Percentiles rank a stretch among this genome's conserved stretches.
Conservation (phyloP, 1,140 invertebrate genomes). For the Brachionus rubens region DNA sequence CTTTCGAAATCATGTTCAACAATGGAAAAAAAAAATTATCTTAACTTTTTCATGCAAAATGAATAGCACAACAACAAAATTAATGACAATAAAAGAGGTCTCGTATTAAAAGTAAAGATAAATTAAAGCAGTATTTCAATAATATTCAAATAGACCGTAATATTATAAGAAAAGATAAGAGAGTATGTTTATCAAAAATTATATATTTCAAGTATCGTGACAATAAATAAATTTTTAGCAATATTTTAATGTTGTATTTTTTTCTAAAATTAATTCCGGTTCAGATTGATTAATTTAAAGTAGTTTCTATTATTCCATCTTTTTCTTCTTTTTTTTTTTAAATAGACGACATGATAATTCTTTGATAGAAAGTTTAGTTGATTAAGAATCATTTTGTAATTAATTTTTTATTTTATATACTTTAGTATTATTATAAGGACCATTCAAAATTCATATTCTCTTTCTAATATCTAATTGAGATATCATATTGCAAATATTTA, state of each 20-base stretch:
- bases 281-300: constrained; percentile 43
- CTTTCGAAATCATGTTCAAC: too few species aligned
- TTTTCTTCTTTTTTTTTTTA: neutral
- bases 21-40: too few species aligned
- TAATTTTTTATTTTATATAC: constrained; percentile 40
- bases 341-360: constrained; percentile 42
- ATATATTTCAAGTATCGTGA: constrained; percentile 41
- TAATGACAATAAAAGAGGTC: too few species aligned
- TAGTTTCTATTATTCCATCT: too few species aligned
- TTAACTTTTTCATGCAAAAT: too few species aligned
- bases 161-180: constrained; percentile 23
- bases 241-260: constrained; percentile 42
- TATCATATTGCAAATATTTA: constrained; percentile 42
- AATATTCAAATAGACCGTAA: constrained; percentile 44
- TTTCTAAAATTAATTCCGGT: constrained; percentile 27
- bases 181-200: neutral
- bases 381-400: constrained; percentile 46
- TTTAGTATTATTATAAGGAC: constrained; percentile 12
- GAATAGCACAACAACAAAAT: too few species aligned
- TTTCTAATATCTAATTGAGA: constrained; percentile 14
- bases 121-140: neutral
- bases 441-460: constrained; percentile 3
- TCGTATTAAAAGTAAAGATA: too few species aligned
- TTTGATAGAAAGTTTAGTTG: constrained; percentile 21
- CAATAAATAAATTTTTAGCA: constrained; percentile 11